Evolutionary conservation across 2,113 vertebrate species (phyloP).

Genomic region (Muscicapa adusta): DNA sequence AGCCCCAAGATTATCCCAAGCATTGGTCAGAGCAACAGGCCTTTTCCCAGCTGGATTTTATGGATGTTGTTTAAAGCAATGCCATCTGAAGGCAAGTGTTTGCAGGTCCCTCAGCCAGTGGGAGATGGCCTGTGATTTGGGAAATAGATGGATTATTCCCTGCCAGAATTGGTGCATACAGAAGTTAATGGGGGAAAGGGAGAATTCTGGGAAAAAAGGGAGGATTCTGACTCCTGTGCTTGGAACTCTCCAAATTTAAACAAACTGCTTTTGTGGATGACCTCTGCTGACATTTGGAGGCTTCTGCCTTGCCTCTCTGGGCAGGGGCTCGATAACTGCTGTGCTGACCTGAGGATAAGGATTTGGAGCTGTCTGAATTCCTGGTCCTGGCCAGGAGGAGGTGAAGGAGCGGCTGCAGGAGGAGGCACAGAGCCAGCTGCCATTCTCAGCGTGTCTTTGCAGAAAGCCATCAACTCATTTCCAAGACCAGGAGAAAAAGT

Average conservation of each 20-base stretch:
- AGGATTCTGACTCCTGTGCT: not conserved
- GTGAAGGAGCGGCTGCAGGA: not conserved
- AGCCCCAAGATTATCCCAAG: not conserved
- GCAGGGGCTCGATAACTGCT: rapidly evolving
- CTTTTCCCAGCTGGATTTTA: not conserved
- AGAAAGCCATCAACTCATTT: not conserved
- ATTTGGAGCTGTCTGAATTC: rapidly evolving
- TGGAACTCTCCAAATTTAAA: not conserved
- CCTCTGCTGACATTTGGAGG: not conserved
- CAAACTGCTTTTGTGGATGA: not conserved
- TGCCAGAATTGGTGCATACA: not conserved
- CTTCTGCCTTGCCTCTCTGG: not conserved
- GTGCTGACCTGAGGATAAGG: not conserved
- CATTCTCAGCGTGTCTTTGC: not conserved
- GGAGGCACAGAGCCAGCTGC: not conserved
- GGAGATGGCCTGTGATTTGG: not conserved
- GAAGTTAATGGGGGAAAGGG: not conserved
- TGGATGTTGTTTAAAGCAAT: not conserved
- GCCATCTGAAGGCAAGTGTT: not conserved
- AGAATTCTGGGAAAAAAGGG: not conserved
- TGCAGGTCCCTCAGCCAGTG: rapidly evolving
- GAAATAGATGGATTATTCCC: not conserved
- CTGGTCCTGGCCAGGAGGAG: rapidly evolving
- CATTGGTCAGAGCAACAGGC: not conserved
- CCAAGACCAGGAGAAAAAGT: not conserved